Base-by-base conservation (phyloP, 2,113 vertebrate genomes). In the Patagioenas fasciata region DNA sequence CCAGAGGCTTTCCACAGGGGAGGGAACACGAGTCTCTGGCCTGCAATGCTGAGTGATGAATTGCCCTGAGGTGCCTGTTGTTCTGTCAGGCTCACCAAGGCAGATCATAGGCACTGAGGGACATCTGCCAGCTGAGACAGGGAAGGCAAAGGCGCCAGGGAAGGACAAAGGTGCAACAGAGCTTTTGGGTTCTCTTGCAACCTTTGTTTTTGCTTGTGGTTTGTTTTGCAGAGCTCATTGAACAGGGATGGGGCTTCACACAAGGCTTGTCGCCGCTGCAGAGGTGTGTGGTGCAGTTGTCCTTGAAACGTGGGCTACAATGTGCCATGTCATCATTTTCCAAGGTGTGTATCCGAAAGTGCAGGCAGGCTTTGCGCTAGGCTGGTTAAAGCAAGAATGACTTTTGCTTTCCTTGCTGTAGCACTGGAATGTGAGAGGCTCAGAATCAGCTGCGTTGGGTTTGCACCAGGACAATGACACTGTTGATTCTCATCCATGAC, bases 371-470 rank as follows among this genome's bases (percentile, higher is more conserved):
- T 64, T 92, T 90, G 50, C 38, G 74, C 36, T 69, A 89, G 60
- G 54, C n/a, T 91, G 47, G 36, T 36, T 81, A 93, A 73, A 84
- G 67, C 40, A 77, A 50, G 26, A 73, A 50, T 48, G 54, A 40
- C 21, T 94, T 96, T 67, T 67, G 26, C 81, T 81, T 91, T 85
- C 48, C 34, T 88, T 88, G 69, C 73, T 80, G 94, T 80, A 61
- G 42, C 62, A 29, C 17, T 74, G 64, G 38, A 91, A 91, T 60
- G 61, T 50, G 62, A 84, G 38, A 79, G 25, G 13, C 50, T 95
- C 53, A 71, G 60, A 89, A 79, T 69, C 57, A 82, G 28, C 34
- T 67, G 54, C 42, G 14, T 1, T 79, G 25, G 28, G 56, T 16
- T 72, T 67, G 31, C 75, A 80, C 61, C 54, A 56, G 65, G 71